Evolutionary conservation across 2,797 vertebrate genomes (phyloP), one percentile per base, ranked within the genome.

Genomic region (Pogoniulus pusillus): DNA sequence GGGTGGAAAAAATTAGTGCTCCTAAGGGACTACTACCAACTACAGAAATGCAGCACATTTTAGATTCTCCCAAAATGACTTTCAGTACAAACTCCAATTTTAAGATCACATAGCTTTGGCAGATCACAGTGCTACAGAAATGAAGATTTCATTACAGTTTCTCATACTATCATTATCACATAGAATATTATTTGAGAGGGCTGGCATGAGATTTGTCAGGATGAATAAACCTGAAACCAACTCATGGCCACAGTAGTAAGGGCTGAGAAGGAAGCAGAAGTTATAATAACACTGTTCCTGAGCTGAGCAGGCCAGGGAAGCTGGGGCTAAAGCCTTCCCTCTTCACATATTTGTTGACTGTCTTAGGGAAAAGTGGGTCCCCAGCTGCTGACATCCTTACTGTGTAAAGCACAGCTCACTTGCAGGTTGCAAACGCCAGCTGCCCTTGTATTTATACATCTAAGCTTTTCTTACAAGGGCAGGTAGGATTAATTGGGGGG

Each of bases 71-170:
- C 29, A 70, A 34, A 43, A 29, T n/a, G 60, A 43, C 37, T 79
- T 90, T 70, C 35, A 64, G 35, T 23, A 53, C 29, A 70, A 43
- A 10, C 5, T 30, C 37, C 65, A 7, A 54, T 81, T 69, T 75
- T 43, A 75, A 11, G 47, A 59, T 63, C 35, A 45, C 32, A 29
- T 20, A 66, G 49, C 16, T 83, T 72, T 70, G 14, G 19, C 57
- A 59, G 30, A 7, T 55, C 32, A 34, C 6, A 47, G 27, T 3
- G 23, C 30, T 39, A 17, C 63, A 65, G 55, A 83, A 74, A 63
- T 7, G 8, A 76, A 1, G 4, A 32, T 2, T 14, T 6, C 1
- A 1, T 18, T 65, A 23, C 2, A 3, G 49, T 84, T 85, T 60
- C 35, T 90, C 51, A 35, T 27, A 45, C 30, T 41, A 59, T 18